Base-by-base conservation (phyloP, 2,888 invertebrate species). In the Trichacis sp. region DNA sequence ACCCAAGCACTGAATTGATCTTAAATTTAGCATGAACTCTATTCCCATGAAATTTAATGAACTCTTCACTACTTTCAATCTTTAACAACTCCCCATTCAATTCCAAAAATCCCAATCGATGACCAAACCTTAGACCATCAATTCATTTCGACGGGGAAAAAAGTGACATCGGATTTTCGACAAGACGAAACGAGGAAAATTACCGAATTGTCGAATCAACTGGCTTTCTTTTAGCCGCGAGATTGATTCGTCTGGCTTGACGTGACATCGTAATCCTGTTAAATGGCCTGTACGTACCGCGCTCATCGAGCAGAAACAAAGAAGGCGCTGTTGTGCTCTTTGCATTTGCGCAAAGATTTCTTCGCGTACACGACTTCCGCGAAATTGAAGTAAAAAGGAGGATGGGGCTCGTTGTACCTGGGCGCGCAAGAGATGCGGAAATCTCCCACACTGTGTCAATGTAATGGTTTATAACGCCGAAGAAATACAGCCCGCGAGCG, bases 211-310 rank as follows among this genome's bases (percentile, higher is more conserved):
- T 24, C 24, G 24, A 24, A 24, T 24, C 24, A 24, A 8, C 24
- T 8, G 24, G 4, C 8, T 29, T 47, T 12, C 14, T 19, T 29
- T 4, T 47, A 8, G 24, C 29, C 12, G n/a, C 2, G 15, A 29
- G 15, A 47, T 47, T 47, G 29, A 47, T 12, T 47, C 47, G 29
- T 47, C 47, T 29, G 47, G 29, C 47, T 47, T 19, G 29, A 29
- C 47, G 29, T 47, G 29, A n/a, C 47, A 47, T 12, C 47, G 47
- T 47, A 47, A 47, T 47, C 47, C 47, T 20, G 29, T n/a, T 47
- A 47, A 47, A 47, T 12, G 29, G 47, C 18, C 1, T 29, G 12
- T 15, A 29, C 47, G 14, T 19, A 14, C 12, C 33, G 33, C n/a
- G n/a, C 8, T 20, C 47, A 19, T 47, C n/a, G 29, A 47, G 29